Evolutionary conservation across 2,113 vertebrate genomes (phyloP).

Genomic region (Cricetomys ansorgei): DNA sequence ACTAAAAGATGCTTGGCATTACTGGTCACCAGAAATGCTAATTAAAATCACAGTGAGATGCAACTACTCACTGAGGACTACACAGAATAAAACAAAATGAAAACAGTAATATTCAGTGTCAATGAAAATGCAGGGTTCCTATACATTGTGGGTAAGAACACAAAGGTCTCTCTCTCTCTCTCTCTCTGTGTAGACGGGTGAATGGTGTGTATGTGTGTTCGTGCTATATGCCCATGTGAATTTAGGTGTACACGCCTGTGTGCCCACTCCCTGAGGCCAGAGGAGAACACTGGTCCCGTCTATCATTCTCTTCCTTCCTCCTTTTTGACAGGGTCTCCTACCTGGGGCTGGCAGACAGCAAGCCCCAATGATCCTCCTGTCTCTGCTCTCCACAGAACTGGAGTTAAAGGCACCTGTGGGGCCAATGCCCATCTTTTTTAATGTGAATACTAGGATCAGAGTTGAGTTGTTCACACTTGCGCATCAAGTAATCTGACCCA

Average conservation of each 20-base stretch:
- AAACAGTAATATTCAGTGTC: neutral
- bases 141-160: neutral
- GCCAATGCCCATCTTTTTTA: neutral
- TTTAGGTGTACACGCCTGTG: neutral
- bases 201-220: neutral
- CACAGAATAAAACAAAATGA: constrained; percentile 1
- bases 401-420: neutral
- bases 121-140: neutral
- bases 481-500: neutral
- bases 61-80: neutral
- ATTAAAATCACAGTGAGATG: constrained; percentile 2
- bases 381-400: neutral
- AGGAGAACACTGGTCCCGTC: neutral
- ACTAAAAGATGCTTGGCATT: neutral
- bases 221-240: too few relatives aligned
- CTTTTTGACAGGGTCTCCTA: neutral
- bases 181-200: too few relatives aligned
- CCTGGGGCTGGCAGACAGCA: neutral
- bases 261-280: neutral
- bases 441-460: neutral
- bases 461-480: neutral
- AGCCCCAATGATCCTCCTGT: neutral
- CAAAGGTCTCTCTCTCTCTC: neutral
- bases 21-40: neutral
- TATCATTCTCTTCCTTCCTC: too few relatives aligned